A percentile compares a stretch with the other conserved stretches of the same genome.
Evolutionary conservation across 2,113 vertebrate species (phyloP).

Genomic region (Gadus chalcogrammus): DNA sequence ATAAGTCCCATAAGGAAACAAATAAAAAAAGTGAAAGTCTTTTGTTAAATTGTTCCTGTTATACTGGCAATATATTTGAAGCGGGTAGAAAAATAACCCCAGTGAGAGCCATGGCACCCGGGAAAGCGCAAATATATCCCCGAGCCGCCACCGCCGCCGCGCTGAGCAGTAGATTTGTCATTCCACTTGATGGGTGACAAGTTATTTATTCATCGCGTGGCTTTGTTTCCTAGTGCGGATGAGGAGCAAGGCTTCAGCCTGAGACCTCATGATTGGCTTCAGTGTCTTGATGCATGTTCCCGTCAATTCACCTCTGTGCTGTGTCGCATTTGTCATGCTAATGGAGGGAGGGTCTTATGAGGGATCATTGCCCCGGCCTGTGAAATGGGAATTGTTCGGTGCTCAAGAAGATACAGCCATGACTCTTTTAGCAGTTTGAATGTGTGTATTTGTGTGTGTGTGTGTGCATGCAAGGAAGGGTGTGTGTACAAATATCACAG

Average conservation of each 20-base stretch:
- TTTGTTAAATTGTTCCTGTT: conserved; percentile 49
- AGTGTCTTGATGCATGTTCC: conserved; percentile 18
- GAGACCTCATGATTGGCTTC: conserved; percentile 32
- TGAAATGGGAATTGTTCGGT: conserved; percentile 37
- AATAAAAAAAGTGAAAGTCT: conserved; percentile 15
- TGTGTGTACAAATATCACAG: no score
- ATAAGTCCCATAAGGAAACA: conserved; percentile 29
- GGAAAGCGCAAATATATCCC: conserved; percentile 21
- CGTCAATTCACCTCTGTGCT: conserved; percentile 3
- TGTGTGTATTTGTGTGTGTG: conserved; percentile 19
- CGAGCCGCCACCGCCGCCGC: conserved; percentile 33
- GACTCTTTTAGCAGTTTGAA: conserved; percentile 32
- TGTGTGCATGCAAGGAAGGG: not conserved
- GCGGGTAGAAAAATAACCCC: conserved; percentile 8
- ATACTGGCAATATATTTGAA: conserved; percentile 46
- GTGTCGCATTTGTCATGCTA: conserved; percentile 40
- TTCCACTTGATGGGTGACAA: conserved; percentile 50
- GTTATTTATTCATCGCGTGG: conserved; percentile 63
- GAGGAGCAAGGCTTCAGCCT: conserved; percentile 34
- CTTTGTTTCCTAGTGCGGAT: conserved; percentile 34
- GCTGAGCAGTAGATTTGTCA: conserved; percentile 53
- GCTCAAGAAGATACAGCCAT: conserved; percentile 26
- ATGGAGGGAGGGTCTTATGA: conserved; percentile 20
- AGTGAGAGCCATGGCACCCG: conserved; percentile 41
- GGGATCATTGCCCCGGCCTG: conserved; percentile 25